Evolutionary conservation across 1,140 invertebrate genomes (phyloP).

Genomic region (Drosophila ercepeae): DNA sequence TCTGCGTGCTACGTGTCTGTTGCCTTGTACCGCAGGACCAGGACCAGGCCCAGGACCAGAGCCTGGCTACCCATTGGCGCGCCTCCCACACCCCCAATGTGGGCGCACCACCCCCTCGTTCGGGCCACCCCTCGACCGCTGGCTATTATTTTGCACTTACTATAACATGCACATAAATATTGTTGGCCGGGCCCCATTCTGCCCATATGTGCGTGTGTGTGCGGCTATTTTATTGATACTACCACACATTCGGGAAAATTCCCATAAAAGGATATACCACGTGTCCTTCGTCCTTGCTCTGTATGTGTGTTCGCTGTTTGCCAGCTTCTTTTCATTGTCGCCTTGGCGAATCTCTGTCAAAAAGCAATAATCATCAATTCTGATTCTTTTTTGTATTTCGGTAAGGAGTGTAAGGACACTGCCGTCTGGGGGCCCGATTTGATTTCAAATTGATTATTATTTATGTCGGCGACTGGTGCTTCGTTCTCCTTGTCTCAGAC

Average conservation of each 20-base stretch:
- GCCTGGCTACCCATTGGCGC: neutral
- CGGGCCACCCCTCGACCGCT: constrained; percentile 4
- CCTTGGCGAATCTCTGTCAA: constrained; percentile 79
- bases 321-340: constrained; percentile 70
- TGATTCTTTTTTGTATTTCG: constrained; percentile 62
- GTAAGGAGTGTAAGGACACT: constrained; percentile 36
- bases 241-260: constrained; percentile 42
- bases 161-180: constrained; percentile 83
- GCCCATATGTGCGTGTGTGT: constrained; percentile 26
- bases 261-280: constrained; percentile 55
- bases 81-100: too few relatives aligned
- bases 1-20: constrained; percentile 54
- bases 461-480: constrained; percentile 56
- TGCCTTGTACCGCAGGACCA: neutral
- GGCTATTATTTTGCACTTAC: constrained; percentile 84
- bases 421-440: constrained; percentile 55
- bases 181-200: constrained; percentile 45
- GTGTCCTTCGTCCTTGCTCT: constrained; percentile 21
- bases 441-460: constrained; percentile 83
- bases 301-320: constrained; percentile 9
- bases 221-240: constrained; percentile 83
- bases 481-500: constrained; percentile 3
- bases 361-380: constrained; percentile 84
- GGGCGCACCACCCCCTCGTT: constrained; percentile 2
- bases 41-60: too few relatives aligned